Conservation (phyloP, 2,797 vertebrate species). For the Galaxias olidus region DNA sequence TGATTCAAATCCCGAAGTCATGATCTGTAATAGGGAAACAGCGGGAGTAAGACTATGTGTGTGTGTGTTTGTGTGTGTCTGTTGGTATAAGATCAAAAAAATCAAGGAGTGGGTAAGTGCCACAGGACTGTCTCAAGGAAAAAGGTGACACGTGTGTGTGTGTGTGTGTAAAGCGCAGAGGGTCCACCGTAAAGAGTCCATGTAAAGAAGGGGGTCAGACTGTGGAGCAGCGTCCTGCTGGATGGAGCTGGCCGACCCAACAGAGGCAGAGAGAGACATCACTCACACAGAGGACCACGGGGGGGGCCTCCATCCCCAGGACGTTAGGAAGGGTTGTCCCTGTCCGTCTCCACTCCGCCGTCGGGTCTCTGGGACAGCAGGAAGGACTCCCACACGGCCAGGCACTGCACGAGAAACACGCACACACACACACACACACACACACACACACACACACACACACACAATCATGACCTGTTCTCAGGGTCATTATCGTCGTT, state of each 20-base stretch:
- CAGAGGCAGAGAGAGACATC: conserved; percentile 2
- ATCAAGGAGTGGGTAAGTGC: no score
- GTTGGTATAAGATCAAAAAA: no score
- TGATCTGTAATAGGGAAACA: no score
- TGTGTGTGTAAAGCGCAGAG: no score
- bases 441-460: not conserved
- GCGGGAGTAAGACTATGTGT: no score
- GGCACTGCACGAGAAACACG: conserved; percentile 64
- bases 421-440: not conserved
- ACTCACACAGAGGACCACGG: conserved; percentile 36
- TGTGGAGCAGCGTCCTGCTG: not conserved
- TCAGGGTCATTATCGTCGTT: not conserved
- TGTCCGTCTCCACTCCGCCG: conserved; percentile 59
- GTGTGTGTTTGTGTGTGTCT: no score
- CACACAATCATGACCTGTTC: not conserved
- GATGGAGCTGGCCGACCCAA: not conserved
- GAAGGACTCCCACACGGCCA: conserved; percentile 82
- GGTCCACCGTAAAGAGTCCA: no score
- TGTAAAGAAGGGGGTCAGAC: no score
- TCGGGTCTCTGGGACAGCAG: conserved; percentile 73
- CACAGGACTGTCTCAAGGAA: no score
- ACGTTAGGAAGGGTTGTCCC: conserved; percentile 69
- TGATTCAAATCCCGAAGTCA: no score
- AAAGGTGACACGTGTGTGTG: no score
- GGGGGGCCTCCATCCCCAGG: conserved; percentile 3